Evolutionary conservation across 2,888 invertebrate genomes (phyloP), one percentile per base, ranked within the genome.

Genomic region (Lacanobia oleracea): DNA sequence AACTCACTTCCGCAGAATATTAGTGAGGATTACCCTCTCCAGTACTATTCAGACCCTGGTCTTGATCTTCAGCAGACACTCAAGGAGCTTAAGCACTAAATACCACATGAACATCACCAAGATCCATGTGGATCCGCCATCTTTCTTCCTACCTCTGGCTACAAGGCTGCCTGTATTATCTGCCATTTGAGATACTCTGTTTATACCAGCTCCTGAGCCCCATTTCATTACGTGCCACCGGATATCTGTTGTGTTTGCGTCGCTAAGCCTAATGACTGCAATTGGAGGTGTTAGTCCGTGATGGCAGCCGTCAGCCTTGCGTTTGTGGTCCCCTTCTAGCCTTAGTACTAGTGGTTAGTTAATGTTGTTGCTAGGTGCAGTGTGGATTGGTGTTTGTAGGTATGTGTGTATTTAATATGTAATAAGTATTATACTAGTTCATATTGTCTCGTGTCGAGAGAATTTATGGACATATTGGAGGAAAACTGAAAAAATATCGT

Each of bases 221-320:
- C 70, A 79, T 79, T 83, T 79, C 79, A 81, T 74, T 83, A 79
- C 51, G n/a, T 54, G 59, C 66, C 62, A 81, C 75, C 57, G 54
- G 80, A 80, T 80, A 77, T 72, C 61, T 67, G 59, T 27, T 56
- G 61, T 75, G 76, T 67, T 76, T 77, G 72, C 64, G 56, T 51
- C 23, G 33, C 48, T 85, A 72, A 81, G 77, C 77, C 86, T 82
- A 82, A 86, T 86, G 80, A 79, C 77, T 74, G 67, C 71, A 74
- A 86, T 76, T 75, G 66, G 80, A 77, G 75, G 72, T 56, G 77
- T 70, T 68, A 79, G 60, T 62, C 61, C 60, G 62, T 71, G 83
- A 66, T 60, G 77, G 72, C 54, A 60, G 56, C 16, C 18, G 69
- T 54, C 40, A 56, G 60, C 45, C 62, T 60, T 40, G 67, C 23